phyloP scores from a whole-genome alignment of 2,113 vertebrate genomes.

The Petroica traversi region DNA sequence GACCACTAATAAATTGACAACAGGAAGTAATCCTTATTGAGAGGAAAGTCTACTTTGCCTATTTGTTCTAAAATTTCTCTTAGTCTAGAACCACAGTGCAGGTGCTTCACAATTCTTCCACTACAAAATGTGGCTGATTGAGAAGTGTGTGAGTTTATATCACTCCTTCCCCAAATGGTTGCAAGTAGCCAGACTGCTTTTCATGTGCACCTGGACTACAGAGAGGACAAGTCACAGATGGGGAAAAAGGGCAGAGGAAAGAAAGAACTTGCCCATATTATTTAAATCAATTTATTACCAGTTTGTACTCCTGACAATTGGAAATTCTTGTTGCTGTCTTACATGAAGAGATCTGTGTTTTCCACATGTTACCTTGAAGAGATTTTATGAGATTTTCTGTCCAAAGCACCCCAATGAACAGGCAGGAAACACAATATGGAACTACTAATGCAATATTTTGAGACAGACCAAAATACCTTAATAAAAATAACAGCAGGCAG shows the following conservation, averaged over 20 bases:
- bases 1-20: neutral
- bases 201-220: neutral
- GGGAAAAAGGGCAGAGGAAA: neutral
- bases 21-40: neutral
- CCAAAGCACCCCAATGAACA: neutral
- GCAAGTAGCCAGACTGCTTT: neutral
- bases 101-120: neutral
- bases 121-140: neutral
- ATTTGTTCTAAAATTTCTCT: neutral
- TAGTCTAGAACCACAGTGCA: neutral
- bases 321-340: neutral
- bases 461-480: neutral
- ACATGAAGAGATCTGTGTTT: neutral
- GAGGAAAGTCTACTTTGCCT: neutral
- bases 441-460: neutral
- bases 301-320: neutral
- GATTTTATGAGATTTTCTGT: neutral
- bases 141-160: neutral
- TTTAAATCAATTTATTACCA: neutral
- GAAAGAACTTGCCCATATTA: neutral
- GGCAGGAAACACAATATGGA: fast-evolving
- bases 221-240: neutral
- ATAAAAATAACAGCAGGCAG: neutral
- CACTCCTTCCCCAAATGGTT: neutral
- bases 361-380: neutral